Percentiles rank a stretch among this genome's conserved stretches.
phyloP scores from a whole-genome alignment of 2,113 vertebrate species.

The Oncorhynchus gorbuscha region DNA sequence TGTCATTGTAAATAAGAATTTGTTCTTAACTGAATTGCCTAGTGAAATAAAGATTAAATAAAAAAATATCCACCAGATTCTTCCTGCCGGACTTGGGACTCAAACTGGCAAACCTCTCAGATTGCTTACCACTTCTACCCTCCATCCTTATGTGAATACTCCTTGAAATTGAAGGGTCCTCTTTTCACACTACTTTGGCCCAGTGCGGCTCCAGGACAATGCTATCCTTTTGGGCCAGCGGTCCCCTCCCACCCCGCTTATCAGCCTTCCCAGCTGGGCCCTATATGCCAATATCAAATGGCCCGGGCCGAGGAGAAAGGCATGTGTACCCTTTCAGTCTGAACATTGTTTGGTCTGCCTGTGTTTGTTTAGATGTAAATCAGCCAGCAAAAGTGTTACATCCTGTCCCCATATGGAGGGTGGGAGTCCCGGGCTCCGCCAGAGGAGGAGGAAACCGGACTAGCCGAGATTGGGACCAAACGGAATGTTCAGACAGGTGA shows the following conservation, averaged over 20 bases:
- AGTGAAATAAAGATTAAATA: too few relatives aligned
- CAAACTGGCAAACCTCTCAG: too few relatives aligned
- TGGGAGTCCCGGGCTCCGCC: constrained; percentile 57
- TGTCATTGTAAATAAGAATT: too few relatives aligned
- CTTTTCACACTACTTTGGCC: not conserved
- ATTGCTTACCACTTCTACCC: not conserved
- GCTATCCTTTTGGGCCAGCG: constrained; percentile 30
- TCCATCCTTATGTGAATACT: not conserved
- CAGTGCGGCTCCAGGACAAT: constrained; percentile 44
- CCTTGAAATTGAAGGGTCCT: not conserved
- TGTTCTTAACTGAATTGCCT: too few relatives aligned
- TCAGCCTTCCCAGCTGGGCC: constrained; percentile 70
- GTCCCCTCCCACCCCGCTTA: constrained; percentile 61
- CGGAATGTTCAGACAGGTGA: constrained; percentile 71
- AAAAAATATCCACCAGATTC: too few relatives aligned
- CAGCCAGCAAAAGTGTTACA: constrained; percentile 86
- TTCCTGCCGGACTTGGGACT: too few relatives aligned
- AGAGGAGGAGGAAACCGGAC: constrained; percentile 78
- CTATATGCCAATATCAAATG: constrained; percentile 76
- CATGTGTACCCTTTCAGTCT: constrained; percentile 75
- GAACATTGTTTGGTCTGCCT: constrained; percentile 85
- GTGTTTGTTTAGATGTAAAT: constrained; percentile 94
- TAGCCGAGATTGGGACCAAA: constrained; percentile 73
- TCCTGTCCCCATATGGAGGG: constrained; percentile 84
- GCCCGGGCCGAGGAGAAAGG: constrained; percentile 73